phyloP scores from a whole-genome alignment of 64 coral and sea anemone species.

The Porites australiensis region DNA sequence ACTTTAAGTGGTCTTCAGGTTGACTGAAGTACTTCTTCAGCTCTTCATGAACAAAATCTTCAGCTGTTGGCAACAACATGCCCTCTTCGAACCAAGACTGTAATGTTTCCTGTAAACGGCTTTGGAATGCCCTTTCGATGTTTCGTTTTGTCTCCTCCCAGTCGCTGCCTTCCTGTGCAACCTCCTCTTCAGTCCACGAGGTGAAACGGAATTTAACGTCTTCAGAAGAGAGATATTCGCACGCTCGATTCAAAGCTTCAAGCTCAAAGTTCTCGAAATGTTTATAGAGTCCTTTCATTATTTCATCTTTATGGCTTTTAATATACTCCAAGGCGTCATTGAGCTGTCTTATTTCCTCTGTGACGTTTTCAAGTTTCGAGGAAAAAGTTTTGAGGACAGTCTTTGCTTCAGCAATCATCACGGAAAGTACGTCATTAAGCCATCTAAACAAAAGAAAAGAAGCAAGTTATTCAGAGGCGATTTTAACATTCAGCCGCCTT shows the following conservation, averaged over 20 bases:
- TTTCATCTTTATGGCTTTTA: neutral
- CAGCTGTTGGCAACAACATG: neutral
- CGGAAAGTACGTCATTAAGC: neutral
- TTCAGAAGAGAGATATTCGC: neutral
- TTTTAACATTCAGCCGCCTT: neutral
- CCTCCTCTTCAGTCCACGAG: neutral
- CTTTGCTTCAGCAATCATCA: neutral
- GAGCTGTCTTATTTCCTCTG: neutral
- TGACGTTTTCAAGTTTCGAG: neutral
- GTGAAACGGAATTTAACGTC: neutral
- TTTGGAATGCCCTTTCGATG: neutral
- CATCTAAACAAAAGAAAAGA: neutral
- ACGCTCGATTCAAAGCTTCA: neutral
- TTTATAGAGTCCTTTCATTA: neutral
- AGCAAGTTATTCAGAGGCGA: neutral
- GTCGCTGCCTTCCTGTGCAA: neutral
- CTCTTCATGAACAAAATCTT: neutral
- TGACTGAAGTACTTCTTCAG: neutral
- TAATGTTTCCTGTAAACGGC: neutral
- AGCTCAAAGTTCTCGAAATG: neutral
- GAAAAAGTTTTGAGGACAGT: neutral
- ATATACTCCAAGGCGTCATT: neutral
- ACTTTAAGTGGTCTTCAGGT: neutral
- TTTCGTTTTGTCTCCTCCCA: neutral
- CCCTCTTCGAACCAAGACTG: constrained; percentile 1